Evolutionary conservation across 2,797 vertebrate genomes (phyloP).

Genomic region (Champsocephalus esox): DNA sequence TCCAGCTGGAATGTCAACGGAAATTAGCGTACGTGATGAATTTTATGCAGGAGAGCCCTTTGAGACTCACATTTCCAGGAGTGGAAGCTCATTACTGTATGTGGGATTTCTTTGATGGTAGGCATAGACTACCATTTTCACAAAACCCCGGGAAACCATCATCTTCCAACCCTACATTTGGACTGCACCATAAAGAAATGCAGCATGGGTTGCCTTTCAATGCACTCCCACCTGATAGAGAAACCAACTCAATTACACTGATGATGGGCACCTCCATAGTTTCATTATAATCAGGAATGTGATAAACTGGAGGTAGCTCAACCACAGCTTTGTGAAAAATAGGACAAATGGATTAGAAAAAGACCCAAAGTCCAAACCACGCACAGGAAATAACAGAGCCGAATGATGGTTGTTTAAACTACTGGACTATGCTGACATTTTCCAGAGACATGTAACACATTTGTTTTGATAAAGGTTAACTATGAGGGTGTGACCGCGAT

Average conservation of each 20-base stretch:
- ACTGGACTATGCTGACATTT: background rate
- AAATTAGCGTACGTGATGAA: constrained; percentile 67
- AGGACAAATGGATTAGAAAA: constrained; percentile 3
- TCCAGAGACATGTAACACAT: background rate
- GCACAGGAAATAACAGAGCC: constrained; percentile 15
- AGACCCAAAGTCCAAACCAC: background rate
- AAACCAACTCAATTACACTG: background rate
- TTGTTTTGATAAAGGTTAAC: background rate
- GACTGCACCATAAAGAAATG: constrained; percentile 5
- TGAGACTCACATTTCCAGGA: constrained; percentile 35
- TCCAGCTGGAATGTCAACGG: constrained; percentile 74
- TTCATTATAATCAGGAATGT: background rate
- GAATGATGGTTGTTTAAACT: background rate
- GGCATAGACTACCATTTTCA: background rate
- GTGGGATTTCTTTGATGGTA: constrained; percentile 17
- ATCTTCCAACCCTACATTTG: constrained; percentile 11
- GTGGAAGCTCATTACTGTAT: constrained; percentile 24
- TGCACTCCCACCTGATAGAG: background rate
- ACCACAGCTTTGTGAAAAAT: background rate
- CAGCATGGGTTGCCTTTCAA: background rate
- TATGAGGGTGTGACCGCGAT: background rate
- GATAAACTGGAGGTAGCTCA: background rate
- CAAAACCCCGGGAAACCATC: background rate
- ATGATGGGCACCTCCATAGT: background rate
- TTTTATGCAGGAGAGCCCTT: constrained; percentile 38